A percentile compares a stretch with the other conserved stretches of the same genome.
These are phyloP conservation scores for Polypterus bichir DNA, from an alignment of 2,113 vertebrate species.

Conservation along the genomic window DNA sequence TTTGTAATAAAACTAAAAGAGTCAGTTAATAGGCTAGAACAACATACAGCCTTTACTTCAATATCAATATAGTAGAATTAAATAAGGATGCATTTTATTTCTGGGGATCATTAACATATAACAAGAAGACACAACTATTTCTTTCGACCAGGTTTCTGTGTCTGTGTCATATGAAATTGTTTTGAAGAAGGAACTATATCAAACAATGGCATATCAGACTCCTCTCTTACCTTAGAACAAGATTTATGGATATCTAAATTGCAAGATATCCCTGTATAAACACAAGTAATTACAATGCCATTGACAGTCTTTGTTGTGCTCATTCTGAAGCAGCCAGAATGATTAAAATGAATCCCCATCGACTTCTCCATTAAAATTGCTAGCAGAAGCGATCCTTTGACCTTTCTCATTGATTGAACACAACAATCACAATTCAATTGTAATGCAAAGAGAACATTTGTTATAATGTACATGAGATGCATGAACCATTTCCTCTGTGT, in stretches of 20 bases:
- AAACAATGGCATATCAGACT: no score
- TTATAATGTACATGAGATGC: constrained; percentile 97
- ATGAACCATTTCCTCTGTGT: constrained; percentile 91
- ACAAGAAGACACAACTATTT: no score
- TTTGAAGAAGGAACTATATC: no score
- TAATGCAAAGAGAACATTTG: constrained; percentile 99
- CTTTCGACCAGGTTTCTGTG: no score
- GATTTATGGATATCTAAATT: constrained; percentile 91
- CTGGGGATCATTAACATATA: no score
- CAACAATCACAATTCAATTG: constrained; percentile 99
- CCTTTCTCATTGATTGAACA: constrained; percentile 99
- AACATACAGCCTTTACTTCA: no score
- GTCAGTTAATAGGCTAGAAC: no score
- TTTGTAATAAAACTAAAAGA: no score
- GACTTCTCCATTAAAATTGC: constrained; percentile 99
- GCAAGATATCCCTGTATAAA: constrained; percentile 93
- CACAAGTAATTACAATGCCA: constrained; percentile 90
- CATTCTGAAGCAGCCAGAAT: constrained; percentile 90
- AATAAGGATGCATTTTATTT: no score
- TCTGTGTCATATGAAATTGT: no score
- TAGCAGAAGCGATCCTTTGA: constrained; percentile 95
- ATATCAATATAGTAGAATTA: no score
- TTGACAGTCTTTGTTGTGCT: constrained; percentile 90
- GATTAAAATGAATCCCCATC: constrained; percentile 99
- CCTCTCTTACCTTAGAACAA: constrained; percentile 47